Percentiles rank a stretch among this genome's conserved stretches.
These are phyloP conservation scores for Paralvinella palmiformis DNA, from an alignment of 1,140 invertebrate genomes.

Conservation along the genomic window DNA sequence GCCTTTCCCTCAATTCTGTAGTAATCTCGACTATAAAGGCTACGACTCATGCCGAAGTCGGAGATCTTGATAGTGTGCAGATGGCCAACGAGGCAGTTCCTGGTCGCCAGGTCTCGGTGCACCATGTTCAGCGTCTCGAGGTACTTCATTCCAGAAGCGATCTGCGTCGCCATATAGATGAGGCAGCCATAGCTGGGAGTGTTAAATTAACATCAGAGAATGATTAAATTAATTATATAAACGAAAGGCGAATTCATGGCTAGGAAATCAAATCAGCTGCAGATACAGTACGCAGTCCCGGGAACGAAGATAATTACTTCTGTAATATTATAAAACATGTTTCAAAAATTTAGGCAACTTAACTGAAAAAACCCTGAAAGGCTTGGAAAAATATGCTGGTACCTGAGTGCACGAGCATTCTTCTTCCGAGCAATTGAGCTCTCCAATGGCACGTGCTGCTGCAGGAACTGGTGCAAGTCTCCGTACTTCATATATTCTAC, in stretches of 20 bases:
- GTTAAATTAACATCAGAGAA: slow-evolving; percentile 22
- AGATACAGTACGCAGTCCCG: not conserved
- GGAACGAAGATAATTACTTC: not conserved
- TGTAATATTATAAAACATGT: not conserved
- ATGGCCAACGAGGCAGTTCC: slow-evolving; percentile 80
- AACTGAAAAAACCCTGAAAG: not conserved
- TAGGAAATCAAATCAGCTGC: too few species aligned
- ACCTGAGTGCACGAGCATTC: slow-evolving; percentile 6
- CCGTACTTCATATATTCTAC: slow-evolving; percentile 87
- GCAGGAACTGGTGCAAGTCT: slow-evolving; percentile 82
- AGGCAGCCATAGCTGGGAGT: slow-evolving; percentile 71
- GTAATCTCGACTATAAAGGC: slow-evolving; percentile 18
- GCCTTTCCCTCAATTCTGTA: slow-evolving; percentile 69
- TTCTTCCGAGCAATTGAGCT: not conserved
- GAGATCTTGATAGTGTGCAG: slow-evolving; percentile 82
- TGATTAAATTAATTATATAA: not conserved
- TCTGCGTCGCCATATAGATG: slow-evolving; percentile 77
- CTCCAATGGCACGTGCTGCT: slow-evolving; percentile 58
- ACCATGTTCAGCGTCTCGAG: slow-evolving; percentile 73
- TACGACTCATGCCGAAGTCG: slow-evolving; percentile 86
- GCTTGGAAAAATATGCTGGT: too few species aligned
- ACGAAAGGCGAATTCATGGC: not conserved
- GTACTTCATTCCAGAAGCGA: slow-evolving; percentile 85
- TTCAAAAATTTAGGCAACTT: not conserved
- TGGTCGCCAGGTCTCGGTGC: slow-evolving; percentile 68